Evolutionary conservation across 92 coral and sea anemone genomes (phyloP).

Genomic region (Phenganax subtilis): DNA sequence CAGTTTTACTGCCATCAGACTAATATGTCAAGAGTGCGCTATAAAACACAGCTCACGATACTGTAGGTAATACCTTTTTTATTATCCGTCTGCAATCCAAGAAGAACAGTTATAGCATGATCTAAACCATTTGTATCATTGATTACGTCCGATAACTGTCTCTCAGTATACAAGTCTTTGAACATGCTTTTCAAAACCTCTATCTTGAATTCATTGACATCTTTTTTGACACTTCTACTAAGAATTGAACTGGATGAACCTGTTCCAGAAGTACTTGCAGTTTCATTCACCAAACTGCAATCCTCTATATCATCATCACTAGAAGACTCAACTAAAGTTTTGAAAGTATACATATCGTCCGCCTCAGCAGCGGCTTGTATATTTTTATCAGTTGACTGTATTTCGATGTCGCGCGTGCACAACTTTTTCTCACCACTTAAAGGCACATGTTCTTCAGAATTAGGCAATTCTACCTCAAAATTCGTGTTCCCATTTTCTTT

Average conservation of each 20-base stretch:
- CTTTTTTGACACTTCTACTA: background rate
- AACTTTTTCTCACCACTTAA: background rate
- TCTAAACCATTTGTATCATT: slow-evolving; percentile 23
- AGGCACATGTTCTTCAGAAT: background rate
- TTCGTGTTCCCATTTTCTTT: background rate
- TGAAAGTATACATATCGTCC: background rate
- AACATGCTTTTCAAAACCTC: slow-evolving; percentile 15
- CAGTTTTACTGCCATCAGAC: background rate
- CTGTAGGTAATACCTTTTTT: background rate
- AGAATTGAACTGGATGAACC: background rate
- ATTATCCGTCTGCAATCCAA: slow-evolving; percentile 4
- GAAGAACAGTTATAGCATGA: slow-evolving; percentile 38
- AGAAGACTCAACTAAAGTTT: background rate
- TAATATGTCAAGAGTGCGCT: background rate
- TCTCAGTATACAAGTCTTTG: slow-evolving; percentile 11
- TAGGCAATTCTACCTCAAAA: background rate
- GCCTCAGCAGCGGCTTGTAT: background rate
- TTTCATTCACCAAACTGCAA: background rate
- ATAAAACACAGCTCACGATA: background rate
- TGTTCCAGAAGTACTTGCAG: background rate
- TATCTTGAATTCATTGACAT: background rate
- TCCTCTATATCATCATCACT: background rate
- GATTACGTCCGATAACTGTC: slow-evolving; percentile 9
- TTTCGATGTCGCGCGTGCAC: background rate
- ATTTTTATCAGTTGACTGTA: background rate